These are phyloP conservation scores for Cephus cinctus DNA, from an alignment of 1,140 invertebrate genomes.

Conservation along the genomic window DNA sequence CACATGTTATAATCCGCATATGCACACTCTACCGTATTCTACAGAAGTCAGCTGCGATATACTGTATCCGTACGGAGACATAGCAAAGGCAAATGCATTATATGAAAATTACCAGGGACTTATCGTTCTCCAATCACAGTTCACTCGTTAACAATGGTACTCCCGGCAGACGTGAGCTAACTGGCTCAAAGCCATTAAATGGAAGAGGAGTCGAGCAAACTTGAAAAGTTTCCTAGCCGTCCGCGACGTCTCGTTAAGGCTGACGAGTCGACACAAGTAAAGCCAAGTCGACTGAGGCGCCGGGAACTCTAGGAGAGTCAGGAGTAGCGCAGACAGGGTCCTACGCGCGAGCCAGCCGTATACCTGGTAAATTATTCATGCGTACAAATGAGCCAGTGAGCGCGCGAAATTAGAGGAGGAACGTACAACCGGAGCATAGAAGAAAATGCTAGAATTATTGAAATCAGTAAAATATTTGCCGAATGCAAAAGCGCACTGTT, in stretches of 20 bases:
- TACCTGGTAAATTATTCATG: background rate
- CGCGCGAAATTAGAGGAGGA: slow-evolving; percentile 11
- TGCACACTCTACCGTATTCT: too few species aligned
- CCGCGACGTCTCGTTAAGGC: slow-evolving; percentile 33
- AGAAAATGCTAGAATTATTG: slow-evolving; percentile 36
- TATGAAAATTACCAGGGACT: too few species aligned
- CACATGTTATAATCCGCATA: too few species aligned
- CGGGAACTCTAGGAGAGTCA: too few species aligned
- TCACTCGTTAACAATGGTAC: background rate
- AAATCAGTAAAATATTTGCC: slow-evolving; percentile 36
- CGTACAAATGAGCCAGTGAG: background rate
- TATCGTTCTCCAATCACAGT: too few species aligned
- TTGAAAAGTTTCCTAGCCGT: slow-evolving; percentile 2
- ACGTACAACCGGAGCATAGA: too few species aligned
- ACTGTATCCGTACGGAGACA: too few species aligned
- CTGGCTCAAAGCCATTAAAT: slow-evolving; percentile 16
- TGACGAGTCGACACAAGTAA: slow-evolving; percentile 35
- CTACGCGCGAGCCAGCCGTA: too few species aligned
- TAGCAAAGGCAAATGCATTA: too few species aligned
- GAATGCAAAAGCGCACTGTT: slow-evolving; percentile 13
- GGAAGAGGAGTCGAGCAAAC: background rate
- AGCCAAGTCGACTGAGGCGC: too few species aligned
- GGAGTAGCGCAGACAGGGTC: too few species aligned
- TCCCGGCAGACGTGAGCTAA: slow-evolving; percentile 8
- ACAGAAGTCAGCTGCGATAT: too few species aligned